These are phyloP conservation scores for Lacerta bilineata DNA, from an alignment of 2,797 vertebrate species.

Conservation along the genomic window DNA sequence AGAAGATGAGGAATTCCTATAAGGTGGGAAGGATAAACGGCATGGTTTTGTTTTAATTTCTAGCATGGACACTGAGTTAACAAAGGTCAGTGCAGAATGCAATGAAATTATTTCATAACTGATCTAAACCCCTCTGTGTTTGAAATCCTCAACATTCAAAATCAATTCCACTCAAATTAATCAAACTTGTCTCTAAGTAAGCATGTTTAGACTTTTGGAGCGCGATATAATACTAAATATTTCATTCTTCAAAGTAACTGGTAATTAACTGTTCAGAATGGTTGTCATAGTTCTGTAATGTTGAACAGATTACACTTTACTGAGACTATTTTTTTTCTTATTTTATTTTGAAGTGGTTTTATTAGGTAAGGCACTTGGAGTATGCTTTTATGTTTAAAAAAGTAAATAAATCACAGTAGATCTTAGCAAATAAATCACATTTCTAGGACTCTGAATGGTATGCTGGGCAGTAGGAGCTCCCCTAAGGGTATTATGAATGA, in stretches of 20 bases:
- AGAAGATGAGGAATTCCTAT: conserved; percentile 8
- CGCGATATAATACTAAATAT: neutral
- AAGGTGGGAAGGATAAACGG: neutral
- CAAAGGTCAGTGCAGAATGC: neutral
- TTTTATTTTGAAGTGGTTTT: neutral
- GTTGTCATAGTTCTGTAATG: neutral
- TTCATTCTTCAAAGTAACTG: conserved; percentile 2
- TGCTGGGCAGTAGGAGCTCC: conserved; percentile 18
- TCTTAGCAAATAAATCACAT: conserved; percentile 54
- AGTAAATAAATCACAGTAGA: conserved; percentile 24
- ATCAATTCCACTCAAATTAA: neutral
- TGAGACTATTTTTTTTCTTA: neutral
- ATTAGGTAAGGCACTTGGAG: neutral
- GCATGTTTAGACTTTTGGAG: neutral
- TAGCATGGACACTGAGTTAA: neutral
- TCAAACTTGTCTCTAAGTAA: neutral
- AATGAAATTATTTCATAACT: conserved; percentile 5
- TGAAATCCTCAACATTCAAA: neutral
- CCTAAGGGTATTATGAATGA: conserved; percentile 49
- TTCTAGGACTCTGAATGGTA: conserved; percentile 6
- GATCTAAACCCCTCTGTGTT: neutral
- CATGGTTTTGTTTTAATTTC: conserved; percentile 17
- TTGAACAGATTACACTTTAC: neutral
- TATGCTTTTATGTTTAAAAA: conserved; percentile 26
- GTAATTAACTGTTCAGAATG: conserved; percentile 10